Evolutionary conservation across 2,113 vertebrate genomes (phyloP).

Genomic region (Anarrhichthys ocellatus): DNA sequence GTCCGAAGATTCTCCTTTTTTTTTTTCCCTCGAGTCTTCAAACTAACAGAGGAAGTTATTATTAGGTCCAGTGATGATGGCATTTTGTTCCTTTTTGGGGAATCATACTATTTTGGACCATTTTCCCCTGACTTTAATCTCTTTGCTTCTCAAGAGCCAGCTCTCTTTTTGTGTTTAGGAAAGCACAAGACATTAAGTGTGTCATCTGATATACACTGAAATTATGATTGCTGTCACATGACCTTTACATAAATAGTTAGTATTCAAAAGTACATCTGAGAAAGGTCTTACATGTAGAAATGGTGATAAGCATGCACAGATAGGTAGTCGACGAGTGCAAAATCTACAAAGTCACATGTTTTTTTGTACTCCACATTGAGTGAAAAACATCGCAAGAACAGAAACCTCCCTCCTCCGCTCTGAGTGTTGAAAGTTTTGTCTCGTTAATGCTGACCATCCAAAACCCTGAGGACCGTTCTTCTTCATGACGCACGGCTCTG

Average conservation of each 20-base stretch:
- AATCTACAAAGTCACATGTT: constrained; percentile 79
- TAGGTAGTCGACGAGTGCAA: constrained; percentile 83
- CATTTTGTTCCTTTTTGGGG: constrained; percentile 52
- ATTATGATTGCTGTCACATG: constrained; percentile 79
- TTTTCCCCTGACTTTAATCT: constrained; percentile 45
- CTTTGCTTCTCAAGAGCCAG: constrained; percentile 63
- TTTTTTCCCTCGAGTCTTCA: constrained; percentile 37
- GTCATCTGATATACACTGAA: constrained; percentile 78
- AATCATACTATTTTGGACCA: constrained; percentile 55
- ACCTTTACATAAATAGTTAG: constrained; percentile 81
- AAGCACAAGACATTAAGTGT: constrained; percentile 79
- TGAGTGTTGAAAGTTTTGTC: constrained; percentile 23
- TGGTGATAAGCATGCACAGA: constrained; percentile 84
- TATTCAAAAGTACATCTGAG: constrained; percentile 81
- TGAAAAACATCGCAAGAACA: constrained; percentile 73
- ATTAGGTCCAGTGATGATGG: constrained; percentile 64
- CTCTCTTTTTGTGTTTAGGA: constrained; percentile 67
- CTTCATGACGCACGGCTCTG: constrained; percentile 21
- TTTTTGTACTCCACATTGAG: constrained; percentile 66
- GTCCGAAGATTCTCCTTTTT: constrained; percentile 50
- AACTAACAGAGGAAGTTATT: constrained; percentile 63
- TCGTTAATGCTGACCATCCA: constrained; percentile 32
- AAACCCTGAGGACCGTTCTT: constrained; percentile 64
- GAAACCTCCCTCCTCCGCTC: constrained; percentile 43
- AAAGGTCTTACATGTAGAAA: constrained; percentile 81